A percentile compares a stretch with the other conserved stretches of the same genome.
phyloP scores from a whole-genome alignment of 1,140 invertebrate species.

The Berghia stephanieae region DNA sequence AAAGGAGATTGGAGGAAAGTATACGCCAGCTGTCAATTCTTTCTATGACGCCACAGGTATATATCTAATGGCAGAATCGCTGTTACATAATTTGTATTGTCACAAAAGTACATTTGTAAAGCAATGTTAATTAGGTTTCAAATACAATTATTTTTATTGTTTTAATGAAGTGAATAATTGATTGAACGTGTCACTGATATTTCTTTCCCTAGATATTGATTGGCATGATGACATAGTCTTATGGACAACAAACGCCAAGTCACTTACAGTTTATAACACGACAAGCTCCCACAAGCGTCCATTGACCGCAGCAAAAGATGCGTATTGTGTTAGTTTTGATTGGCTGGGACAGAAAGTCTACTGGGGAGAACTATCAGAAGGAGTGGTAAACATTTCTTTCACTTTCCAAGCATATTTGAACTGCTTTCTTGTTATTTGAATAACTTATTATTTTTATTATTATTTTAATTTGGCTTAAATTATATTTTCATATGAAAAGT shows the following conservation, averaged over 20 bases:
- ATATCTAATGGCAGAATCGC: not conserved
- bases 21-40: conserved; percentile 32
- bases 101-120: no score
- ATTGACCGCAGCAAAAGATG: conserved; percentile 75
- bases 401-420: no score
- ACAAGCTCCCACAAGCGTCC: conserved; percentile 35
- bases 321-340: conserved; percentile 83
- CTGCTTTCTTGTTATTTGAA: no score
- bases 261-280: conserved; percentile 39
- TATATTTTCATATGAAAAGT: no score
- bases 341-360: conserved; percentile 89
- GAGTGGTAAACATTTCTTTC: conserved; percentile 42
- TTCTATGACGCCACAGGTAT: conserved; percentile 29
- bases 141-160: no score
- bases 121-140: no score
- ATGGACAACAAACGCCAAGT: conserved; percentile 39
- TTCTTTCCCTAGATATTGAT: conserved; percentile 36
- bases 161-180: no score
- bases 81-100: no score
- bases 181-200: not conserved
- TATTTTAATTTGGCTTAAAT: no score
- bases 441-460: no score
- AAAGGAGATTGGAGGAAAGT: conserved; percentile 23
- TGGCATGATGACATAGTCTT: conserved; percentile 44
- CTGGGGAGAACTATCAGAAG: conserved; percentile 83